Base-by-base conservation (phyloP, 2,888 invertebrate genomes). In the Trichopria drosophilae region DNA sequence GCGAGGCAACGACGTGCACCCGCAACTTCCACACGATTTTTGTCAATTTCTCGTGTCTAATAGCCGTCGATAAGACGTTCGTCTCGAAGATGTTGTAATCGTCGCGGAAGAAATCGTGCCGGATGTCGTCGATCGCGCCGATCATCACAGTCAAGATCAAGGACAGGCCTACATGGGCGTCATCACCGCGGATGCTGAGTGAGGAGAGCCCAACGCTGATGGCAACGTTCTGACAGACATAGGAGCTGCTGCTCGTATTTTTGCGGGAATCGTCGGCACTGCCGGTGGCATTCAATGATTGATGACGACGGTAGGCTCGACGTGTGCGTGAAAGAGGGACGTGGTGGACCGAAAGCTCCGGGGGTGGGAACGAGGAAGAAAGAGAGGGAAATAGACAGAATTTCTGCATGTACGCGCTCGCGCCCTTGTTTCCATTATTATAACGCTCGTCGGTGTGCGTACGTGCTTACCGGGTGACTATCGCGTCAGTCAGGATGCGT, bases 241-340 rank as follows among this genome's bases (percentile, higher is more conserved):
- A 51, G 61, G 59, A 64, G 65, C 63, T 63, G 57, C 56, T 44
- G 42, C 40, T 29, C 63, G 68, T 68, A 66, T 67, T 71, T 67
- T 68, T 67, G 67, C 65, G 68, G 68, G 67, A 67, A 68, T 67
- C 65, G 66, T 68, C 66, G 64, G 64, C 63, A 59, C 71, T 71
- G 72, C 63, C 63, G 64, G 64, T 72, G 71, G 72, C 72, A 67
- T 66, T 71, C 66, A 68, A 72, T 72, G 72, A 72, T 72, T 72
- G 72, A 72, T 72, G 72, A 72, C 72, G 68, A 69, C 66, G 68
- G 60, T 62, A 60, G 26, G 52, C 55, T 53, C 26, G 23, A 37
- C 41, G 50, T 51, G 52, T 20, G 40, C n/a, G 48, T 32, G 39
- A 26, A 48, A n/a, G n/a, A 24, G 24, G 6, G 24, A 24, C 24